Evolutionary conservation across 2,797 vertebrate species (phyloP), one percentile per base, ranked within the genome.

Genomic region (Knipowitschia caucasica): DNA sequence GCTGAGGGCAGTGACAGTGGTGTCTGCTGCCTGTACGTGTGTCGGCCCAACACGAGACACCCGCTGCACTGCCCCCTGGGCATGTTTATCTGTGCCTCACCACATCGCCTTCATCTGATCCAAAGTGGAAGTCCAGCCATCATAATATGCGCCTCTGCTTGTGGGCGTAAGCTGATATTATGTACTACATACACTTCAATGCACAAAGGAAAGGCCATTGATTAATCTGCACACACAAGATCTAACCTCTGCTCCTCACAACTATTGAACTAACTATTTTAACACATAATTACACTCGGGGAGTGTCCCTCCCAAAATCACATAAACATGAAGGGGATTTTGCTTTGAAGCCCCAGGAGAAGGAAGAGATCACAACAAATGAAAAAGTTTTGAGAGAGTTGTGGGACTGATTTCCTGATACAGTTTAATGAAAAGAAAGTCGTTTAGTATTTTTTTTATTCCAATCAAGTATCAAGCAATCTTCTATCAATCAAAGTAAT

Each of bases 1-100:
- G 81, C 78, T 86, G 81, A 86, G 84, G 73, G 88, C 90, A 79
- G 83, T 91, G 88, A 90, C 89, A 91, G 89, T 78, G 77, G 71
- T 86, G 87, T 89, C 88, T 91, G 89, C 75, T 89, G 78, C 78
- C 82, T 89, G 89, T 88, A 87, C 81, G 72, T 81, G 81, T 79
- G 83, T 82, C 80, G 84, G 78, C 86, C 83, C 86, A 88, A 89
- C 88, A 83, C 47, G 77, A 90, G 86, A 87, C 77, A 71, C 84
- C 62, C 50, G 76, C 80, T 84, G 84, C 81, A 73, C 73, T 78
- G 35, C 84, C 86, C 87, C 78, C 68, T 81, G 85, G 88, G 84
- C 84, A 83, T 83, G 85, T 87, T 89, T 86, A 85, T 82, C 77
- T 84, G 71, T 56, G 75, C 82, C 68, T 82, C 69, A 78, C 78